Base-by-base conservation (phyloP, 2,888 invertebrate genomes). In the Rhagonycha fulva region DNA sequence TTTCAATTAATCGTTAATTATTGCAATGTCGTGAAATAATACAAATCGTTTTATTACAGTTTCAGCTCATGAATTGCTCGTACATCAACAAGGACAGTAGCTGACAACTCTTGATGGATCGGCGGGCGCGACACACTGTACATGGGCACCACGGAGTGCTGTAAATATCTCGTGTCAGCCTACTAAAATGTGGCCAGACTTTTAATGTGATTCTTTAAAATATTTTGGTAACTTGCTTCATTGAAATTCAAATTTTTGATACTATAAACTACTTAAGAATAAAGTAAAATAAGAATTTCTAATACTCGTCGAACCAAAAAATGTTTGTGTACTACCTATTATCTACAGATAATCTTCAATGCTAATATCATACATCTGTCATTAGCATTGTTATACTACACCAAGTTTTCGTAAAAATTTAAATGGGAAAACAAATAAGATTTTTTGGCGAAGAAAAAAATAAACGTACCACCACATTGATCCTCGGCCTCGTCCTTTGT, bases 391-490 rank as follows among this genome's bases (percentile, higher is more conserved):
- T 61, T 61, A 9, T 19, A 19, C 19, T 19, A 19, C 2, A 19
- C 19, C 19, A 19, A 19, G 19, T 2, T 19, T 19, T 2, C 1
- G 19, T 19, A 19, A 19, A 19, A 19, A 19, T 61, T 61, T 61
- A 12, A 5, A 30, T 68, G 3, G 30, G n/a, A 68, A 68, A 14
- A 23, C 9, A 14, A 66, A 14, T 1, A 12, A 19, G 14, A 23
- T 71, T 66, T 61, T 72, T 24, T 68, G 47, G 30, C 26, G 2
- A 60, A 62, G 19, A 60, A 73, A 68, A 71, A 28, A 24, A 68
- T 62, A 71, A 82, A 91, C 96, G 91, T 89, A 96, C 96, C 96
- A 96, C 96, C 96, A 96, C 94, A 95, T 96, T 84, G 95, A 95
- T 87, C 96, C 96, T 85, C 95, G 92, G 85, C 95, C 95, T 86